phyloP scores from a whole-genome alignment of 2,888 invertebrate species.

The Tineola bisselliella region DNA sequence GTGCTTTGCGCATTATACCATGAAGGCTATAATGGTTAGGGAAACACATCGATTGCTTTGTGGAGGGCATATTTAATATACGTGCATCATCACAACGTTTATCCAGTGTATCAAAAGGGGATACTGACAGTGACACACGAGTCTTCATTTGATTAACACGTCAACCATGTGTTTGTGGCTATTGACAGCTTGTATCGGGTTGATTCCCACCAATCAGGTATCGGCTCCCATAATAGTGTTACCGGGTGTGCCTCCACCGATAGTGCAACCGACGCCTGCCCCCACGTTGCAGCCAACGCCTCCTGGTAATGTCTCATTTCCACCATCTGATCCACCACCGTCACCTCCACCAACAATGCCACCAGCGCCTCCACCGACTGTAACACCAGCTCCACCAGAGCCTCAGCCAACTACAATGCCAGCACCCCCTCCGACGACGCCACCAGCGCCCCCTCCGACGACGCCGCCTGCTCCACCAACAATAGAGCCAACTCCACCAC shows the following conservation, averaged over 20 bases:
- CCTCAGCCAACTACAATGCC: constrained; percentile 17
- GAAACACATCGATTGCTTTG: constrained; percentile 48
- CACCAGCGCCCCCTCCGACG: constrained; percentile 18
- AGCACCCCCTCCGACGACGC: constrained; percentile 18
- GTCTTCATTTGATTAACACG: neutral
- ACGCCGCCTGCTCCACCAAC: constrained; percentile 21
- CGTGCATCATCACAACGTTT: constrained; percentile 24
- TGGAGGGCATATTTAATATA: constrained; percentile 55
- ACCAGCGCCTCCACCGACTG: constrained; percentile 17
- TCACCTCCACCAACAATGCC: constrained; percentile 17
- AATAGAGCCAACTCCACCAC: constrained; percentile 20
- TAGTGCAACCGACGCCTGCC: constrained; percentile 43
- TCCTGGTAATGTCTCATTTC: constrained; percentile 14
- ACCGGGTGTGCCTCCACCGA: constrained; percentile 48
- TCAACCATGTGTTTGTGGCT: constrained; percentile 57
- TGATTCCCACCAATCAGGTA: constrained; percentile 40
- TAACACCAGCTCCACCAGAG: constrained; percentile 18
- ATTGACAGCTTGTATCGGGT: constrained; percentile 55
- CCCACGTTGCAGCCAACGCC: constrained; percentile 21
- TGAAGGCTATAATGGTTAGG: constrained; percentile 61
- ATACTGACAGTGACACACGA: neutral
- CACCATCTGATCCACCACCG: constrained; percentile 16
- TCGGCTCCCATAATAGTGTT: constrained; percentile 38
- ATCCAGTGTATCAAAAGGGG: neutral
- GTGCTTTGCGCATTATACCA: constrained; percentile 51